Percentiles rank a stretch among this genome's conserved stretches.
phyloP scores from a whole-genome alignment of 2,113 vertebrate species.

The Alexandromys fortis region DNA sequence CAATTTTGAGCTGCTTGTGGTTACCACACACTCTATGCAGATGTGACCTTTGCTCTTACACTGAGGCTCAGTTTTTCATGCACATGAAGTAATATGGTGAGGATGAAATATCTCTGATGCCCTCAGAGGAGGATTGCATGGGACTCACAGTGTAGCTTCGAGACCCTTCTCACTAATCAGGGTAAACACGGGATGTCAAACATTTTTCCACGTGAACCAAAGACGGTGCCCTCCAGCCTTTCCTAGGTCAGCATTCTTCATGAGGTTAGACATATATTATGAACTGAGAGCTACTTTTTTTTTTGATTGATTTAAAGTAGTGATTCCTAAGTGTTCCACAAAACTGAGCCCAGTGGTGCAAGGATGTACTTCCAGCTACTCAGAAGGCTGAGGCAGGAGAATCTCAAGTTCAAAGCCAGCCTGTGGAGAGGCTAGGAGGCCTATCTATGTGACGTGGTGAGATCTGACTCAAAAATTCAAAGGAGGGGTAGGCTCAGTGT shows the following conservation, averaged over 20 bases:
- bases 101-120: background rate
- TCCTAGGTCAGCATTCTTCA: background rate
- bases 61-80: background rate
- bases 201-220: background rate
- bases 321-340: background rate
- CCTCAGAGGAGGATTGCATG: background rate
- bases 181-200: background rate
- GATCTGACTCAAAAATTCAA: background rate
- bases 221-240: background rate
- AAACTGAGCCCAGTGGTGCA: background rate
- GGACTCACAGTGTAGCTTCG: background rate
- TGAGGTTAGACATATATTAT: background rate
- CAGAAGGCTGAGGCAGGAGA: background rate
- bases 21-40: background rate
- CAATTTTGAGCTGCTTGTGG: background rate
- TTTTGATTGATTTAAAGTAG: background rate
- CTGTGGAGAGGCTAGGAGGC: background rate
- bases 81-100: background rate
- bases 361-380: background rate
- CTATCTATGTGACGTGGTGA: background rate
- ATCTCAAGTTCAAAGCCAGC: too few species aligned
- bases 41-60: background rate
- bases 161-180: background rate
- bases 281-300: background rate
- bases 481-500: background rate